phyloP scores from a whole-genome alignment of 2,888 invertebrate genomes.

The Callyntrura sp. region DNA sequence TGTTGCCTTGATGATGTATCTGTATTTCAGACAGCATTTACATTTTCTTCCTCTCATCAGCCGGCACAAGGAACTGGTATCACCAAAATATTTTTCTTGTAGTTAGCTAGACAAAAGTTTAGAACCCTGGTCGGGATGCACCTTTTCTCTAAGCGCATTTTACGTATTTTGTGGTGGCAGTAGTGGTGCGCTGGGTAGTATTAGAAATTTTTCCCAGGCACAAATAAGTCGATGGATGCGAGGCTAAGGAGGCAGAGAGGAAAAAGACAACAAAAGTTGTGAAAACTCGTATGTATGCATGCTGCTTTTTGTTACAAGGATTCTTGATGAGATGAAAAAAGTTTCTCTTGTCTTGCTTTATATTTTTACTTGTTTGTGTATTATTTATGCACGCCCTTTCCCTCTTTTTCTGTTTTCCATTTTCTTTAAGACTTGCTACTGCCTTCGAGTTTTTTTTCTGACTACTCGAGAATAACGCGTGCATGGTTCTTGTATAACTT shows the following conservation, averaged over 20 bases:
- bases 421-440: not conserved
- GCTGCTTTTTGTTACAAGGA: conserved; percentile 54
- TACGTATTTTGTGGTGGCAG: too few relatives aligned
- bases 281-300: conserved; percentile 68
- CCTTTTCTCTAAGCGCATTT: not conserved
- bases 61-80: not conserved
- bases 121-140: not conserved
- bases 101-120: not conserved
- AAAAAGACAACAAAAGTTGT: conserved; percentile 50
- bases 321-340: conserved; percentile 72
- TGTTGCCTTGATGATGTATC: not conserved
- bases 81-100: not conserved
- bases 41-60: not conserved
- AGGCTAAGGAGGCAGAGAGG: not conserved
- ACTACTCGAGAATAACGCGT: not conserved
- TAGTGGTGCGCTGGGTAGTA: not conserved
- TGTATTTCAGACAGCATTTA: not conserved
- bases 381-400: conserved; percentile 26
- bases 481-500: conserved; percentile 54
- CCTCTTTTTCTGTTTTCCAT: not conserved
- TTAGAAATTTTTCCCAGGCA: conserved; percentile 13
- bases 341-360: conserved; percentile 53
- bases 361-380: conserved; percentile 31
- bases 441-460: too few relatives aligned
- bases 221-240: not conserved